Evolutionary conservation across 2,888 invertebrate genomes (phyloP).

Genomic region (Tetramorium bicarinatum): DNA sequence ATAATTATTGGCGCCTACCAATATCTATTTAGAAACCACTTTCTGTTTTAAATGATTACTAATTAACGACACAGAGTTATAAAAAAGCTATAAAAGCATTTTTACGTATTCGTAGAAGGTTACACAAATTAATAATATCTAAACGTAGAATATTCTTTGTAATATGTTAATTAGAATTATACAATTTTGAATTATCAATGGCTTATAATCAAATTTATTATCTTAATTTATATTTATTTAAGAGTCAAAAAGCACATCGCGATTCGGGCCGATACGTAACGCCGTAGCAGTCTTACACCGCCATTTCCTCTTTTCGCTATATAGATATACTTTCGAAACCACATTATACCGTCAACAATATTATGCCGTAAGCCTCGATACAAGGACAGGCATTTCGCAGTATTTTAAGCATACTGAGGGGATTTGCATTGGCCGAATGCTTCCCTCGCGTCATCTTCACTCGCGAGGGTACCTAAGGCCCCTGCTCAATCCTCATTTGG

Average conservation of each 20-base stretch:
- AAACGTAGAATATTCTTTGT: not conserved
- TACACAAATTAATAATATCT: not conserved
- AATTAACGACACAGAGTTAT: not conserved
- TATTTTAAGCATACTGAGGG: slow-evolving; percentile 68
- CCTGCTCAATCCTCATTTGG: slow-evolving; percentile 69
- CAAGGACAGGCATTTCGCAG: slow-evolving; percentile 75
- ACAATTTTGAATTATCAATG: not conserved
- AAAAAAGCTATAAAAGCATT: not conserved
- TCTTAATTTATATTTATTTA: not conserved
- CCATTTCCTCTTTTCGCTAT: slow-evolving; percentile 56
- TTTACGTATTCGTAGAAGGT: not conserved
- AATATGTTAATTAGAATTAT: not conserved
- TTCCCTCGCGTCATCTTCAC: not conserved
- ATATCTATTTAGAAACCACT: not conserved
- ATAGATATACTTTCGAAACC: slow-evolving; percentile 77
- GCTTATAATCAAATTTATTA: not conserved
- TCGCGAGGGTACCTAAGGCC: slow-evolving; percentile 23
- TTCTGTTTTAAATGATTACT: not conserved
- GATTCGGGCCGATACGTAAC: slow-evolving; percentile 62
- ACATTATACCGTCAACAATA: slow-evolving; percentile 74
- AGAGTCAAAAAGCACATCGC: slow-evolving; percentile 54
- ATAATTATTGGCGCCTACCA: not conserved
- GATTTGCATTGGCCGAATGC: slow-evolving; percentile 57
- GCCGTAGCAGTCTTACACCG: slow-evolving; percentile 54
- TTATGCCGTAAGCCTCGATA: slow-evolving; percentile 74